phyloP scores from a whole-genome alignment of 2,888 invertebrate genomes.

The Molanna angustata region DNA sequence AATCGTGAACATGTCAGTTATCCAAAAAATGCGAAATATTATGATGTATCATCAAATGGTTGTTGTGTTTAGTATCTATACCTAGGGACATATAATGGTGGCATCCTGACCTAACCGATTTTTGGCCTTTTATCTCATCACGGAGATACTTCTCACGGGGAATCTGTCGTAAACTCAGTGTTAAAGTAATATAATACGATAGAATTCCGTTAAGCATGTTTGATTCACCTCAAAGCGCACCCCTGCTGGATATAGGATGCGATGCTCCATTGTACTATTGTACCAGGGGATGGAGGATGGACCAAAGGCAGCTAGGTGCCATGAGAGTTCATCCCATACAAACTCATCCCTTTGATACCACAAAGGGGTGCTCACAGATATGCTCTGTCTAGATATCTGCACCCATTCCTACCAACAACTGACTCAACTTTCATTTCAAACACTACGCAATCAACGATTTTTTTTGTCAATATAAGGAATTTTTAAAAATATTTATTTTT shows the following conservation, averaged over 20 bases:
- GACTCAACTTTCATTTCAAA: too few relatives aligned
- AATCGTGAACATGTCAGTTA: too few relatives aligned
- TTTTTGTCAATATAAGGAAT: too few relatives aligned
- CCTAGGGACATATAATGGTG: too few relatives aligned
- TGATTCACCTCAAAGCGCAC: constrained; percentile 25
- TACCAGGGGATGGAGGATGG: constrained; percentile 15
- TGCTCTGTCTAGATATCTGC: too few relatives aligned
- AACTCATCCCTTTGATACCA: constrained; percentile 29
- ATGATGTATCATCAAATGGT: too few relatives aligned
- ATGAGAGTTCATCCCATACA: not conserved
- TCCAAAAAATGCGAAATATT: too few relatives aligned
- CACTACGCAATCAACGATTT: too few relatives aligned
- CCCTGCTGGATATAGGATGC: constrained; percentile 12
- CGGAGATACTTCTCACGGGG: constrained; percentile 23
- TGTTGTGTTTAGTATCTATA: too few relatives aligned
- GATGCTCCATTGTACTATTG: constrained; percentile 31
- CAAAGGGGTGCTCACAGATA: constrained; percentile 26
- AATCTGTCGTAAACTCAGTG: constrained; percentile 11
- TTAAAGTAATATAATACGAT: constrained; percentile 30
- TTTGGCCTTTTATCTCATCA: constrained; percentile 1
- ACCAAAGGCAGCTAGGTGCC: too few relatives aligned
- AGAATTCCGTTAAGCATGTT: constrained; percentile 32
- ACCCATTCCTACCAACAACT: not conserved
- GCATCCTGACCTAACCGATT: constrained; percentile 7
- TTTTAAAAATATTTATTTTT: too few relatives aligned